Percentiles rank a stretch among this genome's conserved stretches.
phyloP scores from a whole-genome alignment of 2,113 vertebrate species.

The Polypterus bichir region DNA sequence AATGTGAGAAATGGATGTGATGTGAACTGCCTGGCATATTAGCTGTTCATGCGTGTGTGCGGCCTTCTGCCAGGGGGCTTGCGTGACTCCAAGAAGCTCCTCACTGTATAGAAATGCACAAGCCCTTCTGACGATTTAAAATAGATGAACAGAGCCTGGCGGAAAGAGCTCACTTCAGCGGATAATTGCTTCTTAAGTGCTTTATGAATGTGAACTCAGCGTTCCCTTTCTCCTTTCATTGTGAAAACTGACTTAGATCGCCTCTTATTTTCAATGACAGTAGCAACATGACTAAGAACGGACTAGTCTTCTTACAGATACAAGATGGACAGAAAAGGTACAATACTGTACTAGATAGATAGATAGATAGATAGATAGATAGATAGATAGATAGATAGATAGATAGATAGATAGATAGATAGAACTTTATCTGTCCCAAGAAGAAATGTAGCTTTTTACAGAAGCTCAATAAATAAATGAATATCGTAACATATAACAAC shows the following conservation, averaged over 20 bases:
- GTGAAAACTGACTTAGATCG: slow-evolving; percentile 34
- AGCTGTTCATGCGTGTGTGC: slow-evolving; percentile 18
- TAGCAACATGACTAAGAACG: slow-evolving; percentile 31
- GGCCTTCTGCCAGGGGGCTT: slow-evolving; percentile 26
- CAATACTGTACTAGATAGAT: no score
- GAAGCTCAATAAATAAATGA: no score
- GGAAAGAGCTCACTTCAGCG: slow-evolving; percentile 24
- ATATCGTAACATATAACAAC: not conserved
- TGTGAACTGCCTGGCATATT: not conserved
- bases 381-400: not conserved
- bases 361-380: not conserved
- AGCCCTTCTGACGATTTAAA: slow-evolving; percentile 53
- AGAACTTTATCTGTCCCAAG: not conserved
- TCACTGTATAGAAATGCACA: slow-evolving; percentile 46
- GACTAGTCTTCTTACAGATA: not conserved
- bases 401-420: not conserved
- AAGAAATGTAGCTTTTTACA: no score
- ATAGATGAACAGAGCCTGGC: slow-evolving; percentile 40
- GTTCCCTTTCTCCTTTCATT: slow-evolving; percentile 33
- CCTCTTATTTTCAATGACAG: slow-evolving; percentile 35
- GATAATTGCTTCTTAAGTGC: slow-evolving; percentile 55
- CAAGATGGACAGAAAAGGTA: not conserved
- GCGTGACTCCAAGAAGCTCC: slow-evolving; percentile 52
- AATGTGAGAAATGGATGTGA: no score
- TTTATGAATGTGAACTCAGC: slow-evolving; percentile 40